Conservation (phyloP, 2,888 invertebrate genomes). For the Clistopyga incitator region DNA sequence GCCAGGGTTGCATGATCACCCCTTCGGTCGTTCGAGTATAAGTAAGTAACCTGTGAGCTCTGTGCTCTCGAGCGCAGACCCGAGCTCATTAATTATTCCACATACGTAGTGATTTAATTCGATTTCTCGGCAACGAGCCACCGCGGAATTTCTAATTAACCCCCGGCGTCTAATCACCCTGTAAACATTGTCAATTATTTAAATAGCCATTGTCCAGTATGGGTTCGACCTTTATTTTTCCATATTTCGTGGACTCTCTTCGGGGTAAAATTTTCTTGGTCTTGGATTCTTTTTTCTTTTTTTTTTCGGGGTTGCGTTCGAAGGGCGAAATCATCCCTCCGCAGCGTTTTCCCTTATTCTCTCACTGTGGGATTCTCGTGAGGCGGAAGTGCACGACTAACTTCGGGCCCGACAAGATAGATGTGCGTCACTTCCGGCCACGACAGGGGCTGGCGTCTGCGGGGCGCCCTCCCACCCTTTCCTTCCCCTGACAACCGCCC, state of each 20-base stretch:
- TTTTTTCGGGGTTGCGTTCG: conserved; percentile 42
- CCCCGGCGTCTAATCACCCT: conserved; percentile 56
- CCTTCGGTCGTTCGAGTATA: conserved; percentile 37
- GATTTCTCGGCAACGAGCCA: conserved; percentile 73
- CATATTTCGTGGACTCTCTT: neutral
- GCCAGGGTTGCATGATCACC: neutral
- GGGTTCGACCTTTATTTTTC: neutral
- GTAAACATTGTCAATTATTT: conserved; percentile 84
- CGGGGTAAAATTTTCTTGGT: neutral
- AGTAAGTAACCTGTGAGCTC: conserved; percentile 50
- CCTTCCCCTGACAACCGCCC: conserved; percentile 67
- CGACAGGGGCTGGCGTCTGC: conserved; percentile 84
- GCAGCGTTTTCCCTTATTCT: conserved; percentile 35
- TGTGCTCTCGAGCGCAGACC: conserved; percentile 23
- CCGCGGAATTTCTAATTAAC: conserved; percentile 48
- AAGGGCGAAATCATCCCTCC: conserved; percentile 53
- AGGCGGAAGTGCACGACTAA: conserved; percentile 81
- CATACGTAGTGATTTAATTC: conserved; percentile 82
- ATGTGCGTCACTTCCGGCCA: conserved; percentile 84
- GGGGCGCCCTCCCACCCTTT: conserved; percentile 77
- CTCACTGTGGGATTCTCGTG: conserved; percentile 62
- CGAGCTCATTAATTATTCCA: conserved; percentile 82
- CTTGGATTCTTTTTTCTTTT: neutral
- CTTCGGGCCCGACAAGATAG: conserved; percentile 80
- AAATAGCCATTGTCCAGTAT: conserved; percentile 76